Evolutionary conservation across 2,797 vertebrate genomes (phyloP).

Genomic region (Moxostoma hubbsi): DNA sequence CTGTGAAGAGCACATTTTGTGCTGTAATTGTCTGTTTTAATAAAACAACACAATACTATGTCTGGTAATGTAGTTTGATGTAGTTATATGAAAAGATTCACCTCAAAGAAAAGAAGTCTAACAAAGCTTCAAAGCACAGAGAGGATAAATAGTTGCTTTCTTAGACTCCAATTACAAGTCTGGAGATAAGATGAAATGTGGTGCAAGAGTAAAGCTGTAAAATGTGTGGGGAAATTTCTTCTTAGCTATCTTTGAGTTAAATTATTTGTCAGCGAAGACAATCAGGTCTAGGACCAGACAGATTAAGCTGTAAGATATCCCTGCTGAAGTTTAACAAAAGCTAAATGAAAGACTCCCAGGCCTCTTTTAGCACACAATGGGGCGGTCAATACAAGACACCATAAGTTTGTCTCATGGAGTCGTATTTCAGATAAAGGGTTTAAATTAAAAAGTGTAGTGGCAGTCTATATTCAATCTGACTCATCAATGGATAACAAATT

Average conservation of each 20-base stretch:
- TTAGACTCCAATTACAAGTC: slow-evolving; percentile 8
- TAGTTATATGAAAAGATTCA: background rate
- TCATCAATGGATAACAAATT: slow-evolving; percentile 12
- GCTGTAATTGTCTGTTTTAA: background rate
- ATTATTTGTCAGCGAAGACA: slow-evolving; percentile 53
- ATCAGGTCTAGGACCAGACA: slow-evolving; percentile 34
- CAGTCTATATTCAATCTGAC: slow-evolving; percentile 8
- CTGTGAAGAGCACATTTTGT: background rate
- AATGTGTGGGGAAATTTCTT: slow-evolving; percentile 27
- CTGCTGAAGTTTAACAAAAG: slow-evolving; percentile 37
- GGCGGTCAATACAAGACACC: slow-evolving; percentile 38
- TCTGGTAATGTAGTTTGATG: background rate
- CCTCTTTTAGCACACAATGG: slow-evolving; percentile 45
- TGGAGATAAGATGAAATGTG: slow-evolving; percentile 24
- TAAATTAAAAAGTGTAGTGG: slow-evolving; percentile 26
- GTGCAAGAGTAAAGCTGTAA: slow-evolving; percentile 10
- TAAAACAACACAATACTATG: background rate
- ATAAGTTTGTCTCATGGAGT: slow-evolving; percentile 1
- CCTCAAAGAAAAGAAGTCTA: background rate
- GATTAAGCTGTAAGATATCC: slow-evolving; percentile 46
- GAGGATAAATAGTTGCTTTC: slow-evolving; percentile 7
- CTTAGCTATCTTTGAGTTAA: slow-evolving; percentile 26
- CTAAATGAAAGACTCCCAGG: slow-evolving; percentile 32
- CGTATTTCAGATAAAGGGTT: background rate
- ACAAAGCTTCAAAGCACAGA: background rate